phyloP scores from a whole-genome alignment of 2,888 invertebrate species.

The Petrolisthes cinctipes region DNA sequence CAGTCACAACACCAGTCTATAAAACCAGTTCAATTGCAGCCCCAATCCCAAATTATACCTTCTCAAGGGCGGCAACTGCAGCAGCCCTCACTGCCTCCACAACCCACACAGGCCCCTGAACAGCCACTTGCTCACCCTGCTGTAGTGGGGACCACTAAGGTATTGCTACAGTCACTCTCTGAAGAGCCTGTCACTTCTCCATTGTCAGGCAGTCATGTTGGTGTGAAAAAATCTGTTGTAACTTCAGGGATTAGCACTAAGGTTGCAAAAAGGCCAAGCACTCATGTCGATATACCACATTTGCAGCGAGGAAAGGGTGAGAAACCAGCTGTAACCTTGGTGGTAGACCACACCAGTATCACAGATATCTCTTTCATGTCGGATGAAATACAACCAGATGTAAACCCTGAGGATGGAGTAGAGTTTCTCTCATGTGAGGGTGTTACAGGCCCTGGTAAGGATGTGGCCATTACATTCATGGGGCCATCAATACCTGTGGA shows the following conservation, averaged over 20 bases:
- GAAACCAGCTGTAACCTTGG: conserved; percentile 24
- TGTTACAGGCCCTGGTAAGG: not conserved
- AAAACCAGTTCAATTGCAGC: not conserved
- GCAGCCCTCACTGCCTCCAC: conserved; percentile 4
- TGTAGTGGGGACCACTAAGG: no score
- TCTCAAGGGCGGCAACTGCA: not conserved
- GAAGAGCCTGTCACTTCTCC: not conserved
- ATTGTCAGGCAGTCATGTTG: not conserved
- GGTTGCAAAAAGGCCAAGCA: no score
- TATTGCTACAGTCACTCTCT: no score
- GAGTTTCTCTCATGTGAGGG: conserved; percentile 33
- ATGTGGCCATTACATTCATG: not conserved
- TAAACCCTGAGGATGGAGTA: conserved; percentile 41
- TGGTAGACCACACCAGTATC: conserved; percentile 24
- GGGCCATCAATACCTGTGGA: not conserved
- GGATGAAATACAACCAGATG: conserved; percentile 54
- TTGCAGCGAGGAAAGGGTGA: conserved; percentile 22
- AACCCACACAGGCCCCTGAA: not conserved
- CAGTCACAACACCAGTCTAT: not conserved
- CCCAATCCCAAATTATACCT: not conserved
- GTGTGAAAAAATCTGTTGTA: no score
- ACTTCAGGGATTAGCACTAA: no score
- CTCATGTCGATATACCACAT: conserved; percentile 15
- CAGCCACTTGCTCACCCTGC: not conserved
- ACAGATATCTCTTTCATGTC: conserved; percentile 55